A percentile compares a stretch with the other conserved stretches of the same genome.
These are phyloP conservation scores for Tinamus guttatus DNA, from an alignment of 2,113 vertebrate species.

Conservation along the genomic window DNA sequence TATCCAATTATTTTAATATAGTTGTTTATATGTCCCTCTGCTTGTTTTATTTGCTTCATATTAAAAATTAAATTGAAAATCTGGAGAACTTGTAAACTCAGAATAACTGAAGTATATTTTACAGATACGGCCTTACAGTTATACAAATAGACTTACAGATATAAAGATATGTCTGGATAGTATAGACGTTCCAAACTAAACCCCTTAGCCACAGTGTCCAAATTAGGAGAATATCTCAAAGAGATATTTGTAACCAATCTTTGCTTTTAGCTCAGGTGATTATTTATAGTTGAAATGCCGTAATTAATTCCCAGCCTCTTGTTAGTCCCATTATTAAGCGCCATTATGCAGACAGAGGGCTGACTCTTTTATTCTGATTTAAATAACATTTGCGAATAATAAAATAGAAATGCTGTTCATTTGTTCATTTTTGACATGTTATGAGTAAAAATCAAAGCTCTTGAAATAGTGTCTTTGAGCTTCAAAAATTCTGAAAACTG, in stretches of 20 bases:
- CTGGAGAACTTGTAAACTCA: neutral
- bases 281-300: neutral
- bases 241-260: neutral
- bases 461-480: neutral
- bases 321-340: too few relatives aligned
- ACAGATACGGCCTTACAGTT: neutral
- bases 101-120: neutral
- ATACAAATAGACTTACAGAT: neutral
- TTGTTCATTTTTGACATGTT: neutral
- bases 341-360: too few relatives aligned
- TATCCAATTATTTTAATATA: neutral
- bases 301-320: too few relatives aligned
- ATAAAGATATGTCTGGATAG: neutral
- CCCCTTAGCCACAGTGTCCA: neutral
- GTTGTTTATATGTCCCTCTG: neutral
- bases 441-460: neutral
- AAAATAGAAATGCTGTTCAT: neutral
- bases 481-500: neutral
- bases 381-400: neutral
- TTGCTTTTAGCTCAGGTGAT: neutral
- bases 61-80: neutral
- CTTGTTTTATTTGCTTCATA: neutral
- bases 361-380: neutral
- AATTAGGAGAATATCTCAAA: neutral
- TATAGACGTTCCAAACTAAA: neutral